phyloP scores from a whole-genome alignment of 2,797 vertebrate genomes.

The Huso huso region DNA sequence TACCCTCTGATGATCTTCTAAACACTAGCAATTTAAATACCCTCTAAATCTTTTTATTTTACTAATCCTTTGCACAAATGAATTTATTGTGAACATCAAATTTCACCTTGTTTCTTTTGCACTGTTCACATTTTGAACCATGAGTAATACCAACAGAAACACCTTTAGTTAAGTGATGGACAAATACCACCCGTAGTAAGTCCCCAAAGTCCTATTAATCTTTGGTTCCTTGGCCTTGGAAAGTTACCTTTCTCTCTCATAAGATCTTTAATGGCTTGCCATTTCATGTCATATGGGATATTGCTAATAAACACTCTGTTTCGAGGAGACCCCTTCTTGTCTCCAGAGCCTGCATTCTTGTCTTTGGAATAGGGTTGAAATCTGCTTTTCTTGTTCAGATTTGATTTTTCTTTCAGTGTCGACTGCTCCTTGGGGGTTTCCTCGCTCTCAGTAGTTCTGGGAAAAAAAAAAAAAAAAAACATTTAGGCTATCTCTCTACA shows the following conservation, averaged over 20 bases:
- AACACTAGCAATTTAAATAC: too few species aligned
- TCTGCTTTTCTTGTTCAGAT: constrained; percentile 72
- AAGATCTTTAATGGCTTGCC: constrained; percentile 99
- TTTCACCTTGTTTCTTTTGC: constrained; percentile 31
- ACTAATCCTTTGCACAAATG: neutral
- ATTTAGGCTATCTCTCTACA: neutral
- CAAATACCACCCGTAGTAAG: neutral
- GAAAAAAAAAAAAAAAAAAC: neutral
- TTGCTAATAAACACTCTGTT: constrained; percentile 98
- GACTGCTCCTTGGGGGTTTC: constrained; percentile 66
- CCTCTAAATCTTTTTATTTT: too few species aligned
- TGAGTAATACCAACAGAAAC: constrained; percentile 26
- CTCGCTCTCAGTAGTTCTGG: constrained; percentile 51
- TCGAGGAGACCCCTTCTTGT: constrained; percentile 79
- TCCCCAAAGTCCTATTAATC: too few species aligned
- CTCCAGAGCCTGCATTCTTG: constrained; percentile 64
- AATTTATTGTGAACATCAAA: constrained; percentile 33
- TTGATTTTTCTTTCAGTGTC: constrained; percentile 78
- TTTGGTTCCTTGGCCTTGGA: too few species aligned
- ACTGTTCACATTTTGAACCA: constrained; percentile 33
- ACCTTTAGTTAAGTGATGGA: constrained; percentile 23
- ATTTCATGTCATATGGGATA: constrained; percentile 98
- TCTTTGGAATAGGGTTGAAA: constrained; percentile 93
- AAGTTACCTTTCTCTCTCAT: constrained; percentile 98
- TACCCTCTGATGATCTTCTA: too few species aligned